These are phyloP conservation scores for Mobula hypostoma DNA, from an alignment of 2,113 vertebrate species.

Conservation along the genomic window DNA sequence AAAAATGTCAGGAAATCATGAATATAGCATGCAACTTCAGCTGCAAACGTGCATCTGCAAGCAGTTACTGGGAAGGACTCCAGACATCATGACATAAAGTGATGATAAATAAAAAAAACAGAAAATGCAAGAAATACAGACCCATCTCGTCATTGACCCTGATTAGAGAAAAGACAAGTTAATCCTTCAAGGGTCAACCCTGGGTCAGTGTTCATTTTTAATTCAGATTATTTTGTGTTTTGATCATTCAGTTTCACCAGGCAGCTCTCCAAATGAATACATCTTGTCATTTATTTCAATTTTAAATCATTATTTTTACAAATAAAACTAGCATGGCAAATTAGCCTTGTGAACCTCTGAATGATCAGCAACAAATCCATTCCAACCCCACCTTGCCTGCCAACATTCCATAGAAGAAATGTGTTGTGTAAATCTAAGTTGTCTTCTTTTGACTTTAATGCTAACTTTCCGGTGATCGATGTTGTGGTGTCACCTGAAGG, in stretches of 20 bases:
- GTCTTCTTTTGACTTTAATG: not conserved
- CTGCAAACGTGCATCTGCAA: conserved; percentile 10
- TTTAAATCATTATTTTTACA: not conserved
- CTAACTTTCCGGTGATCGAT: not conserved
- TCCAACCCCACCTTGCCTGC: no score
- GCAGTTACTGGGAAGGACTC: not conserved
- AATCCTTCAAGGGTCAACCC: not conserved
- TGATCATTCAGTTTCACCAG: not conserved
- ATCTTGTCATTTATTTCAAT: not conserved
- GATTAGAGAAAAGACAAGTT: not conserved
- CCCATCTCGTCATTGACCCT: not conserved
- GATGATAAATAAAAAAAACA: not conserved
- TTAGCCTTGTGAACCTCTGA: not conserved
- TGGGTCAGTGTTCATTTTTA: not conserved
- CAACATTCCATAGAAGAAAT: not conserved
- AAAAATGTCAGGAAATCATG: not conserved
- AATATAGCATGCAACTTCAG: not conserved
- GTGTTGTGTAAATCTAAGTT: not conserved
- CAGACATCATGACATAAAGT: not conserved
- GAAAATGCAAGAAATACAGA: not conserved
- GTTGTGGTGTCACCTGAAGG: not conserved
- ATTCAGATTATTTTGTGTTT: not conserved
- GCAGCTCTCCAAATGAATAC: not conserved
- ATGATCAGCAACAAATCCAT: not conserved
- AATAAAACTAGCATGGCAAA: not conserved